Evolutionary conservation across 2,888 invertebrate species (phyloP).

Genomic region (Stenichneumon culpator): DNA sequence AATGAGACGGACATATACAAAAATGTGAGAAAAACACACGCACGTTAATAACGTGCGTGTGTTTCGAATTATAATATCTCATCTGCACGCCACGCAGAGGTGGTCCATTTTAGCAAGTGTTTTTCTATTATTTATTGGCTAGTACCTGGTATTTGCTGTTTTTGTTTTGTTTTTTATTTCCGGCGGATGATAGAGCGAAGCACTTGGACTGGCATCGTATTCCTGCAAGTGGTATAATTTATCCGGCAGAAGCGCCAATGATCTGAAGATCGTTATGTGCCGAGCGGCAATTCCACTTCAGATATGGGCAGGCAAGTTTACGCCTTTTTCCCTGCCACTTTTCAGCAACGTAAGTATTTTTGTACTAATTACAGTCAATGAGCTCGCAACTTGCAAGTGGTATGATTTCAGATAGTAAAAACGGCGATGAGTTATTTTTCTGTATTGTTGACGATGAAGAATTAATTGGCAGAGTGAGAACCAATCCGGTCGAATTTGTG

Average conservation of each 20-base stretch:
- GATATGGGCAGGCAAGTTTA: constrained; percentile 64
- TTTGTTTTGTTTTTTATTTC: no score
- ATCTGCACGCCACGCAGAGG: neutral
- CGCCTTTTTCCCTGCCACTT: constrained; percentile 43
- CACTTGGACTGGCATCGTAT: constrained; percentile 48
- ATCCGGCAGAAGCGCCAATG: constrained; percentile 34
- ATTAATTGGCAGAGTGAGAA: neutral
- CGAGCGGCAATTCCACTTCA: constrained; percentile 33
- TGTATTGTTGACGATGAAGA: neutral
- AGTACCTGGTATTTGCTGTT: neutral
- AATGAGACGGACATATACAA: neutral
- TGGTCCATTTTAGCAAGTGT: neutral
- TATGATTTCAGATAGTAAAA: neutral
- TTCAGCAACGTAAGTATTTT: neutral
- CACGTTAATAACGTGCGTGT: constrained; percentile 2
- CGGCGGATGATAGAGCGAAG: constrained; percentile 43
- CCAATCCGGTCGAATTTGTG: neutral
- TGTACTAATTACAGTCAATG: neutral
- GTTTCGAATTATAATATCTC: constrained; percentile 3
- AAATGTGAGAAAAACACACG: constrained; percentile 27
- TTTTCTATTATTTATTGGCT: neutral
- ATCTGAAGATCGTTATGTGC: constrained; percentile 52
- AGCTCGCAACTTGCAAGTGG: neutral
- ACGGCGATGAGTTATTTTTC: constrained; percentile 6
- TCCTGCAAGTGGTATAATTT: constrained; percentile 60